Conservation (phyloP, 2,888 invertebrate genomes). For the Bhutanitis thaidina region DNA sequence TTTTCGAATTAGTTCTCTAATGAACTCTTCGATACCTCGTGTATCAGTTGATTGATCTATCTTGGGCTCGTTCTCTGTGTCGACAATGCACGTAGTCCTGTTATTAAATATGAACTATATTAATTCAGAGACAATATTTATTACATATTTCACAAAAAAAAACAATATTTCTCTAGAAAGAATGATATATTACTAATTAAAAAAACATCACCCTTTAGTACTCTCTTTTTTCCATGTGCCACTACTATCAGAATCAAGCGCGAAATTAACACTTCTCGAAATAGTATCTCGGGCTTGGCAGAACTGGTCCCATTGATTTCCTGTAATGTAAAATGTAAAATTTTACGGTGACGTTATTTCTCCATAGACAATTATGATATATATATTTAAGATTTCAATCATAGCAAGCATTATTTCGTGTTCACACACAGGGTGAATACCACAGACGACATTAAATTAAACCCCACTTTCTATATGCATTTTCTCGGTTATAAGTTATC, state of each 20-base stretch:
- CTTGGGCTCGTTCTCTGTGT: constrained; percentile 35
- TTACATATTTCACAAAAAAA: too few species aligned
- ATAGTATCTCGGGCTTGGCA: constrained; percentile 56
- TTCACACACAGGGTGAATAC: too few species aligned
- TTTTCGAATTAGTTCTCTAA: constrained; percentile 60
- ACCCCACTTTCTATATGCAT: too few species aligned
- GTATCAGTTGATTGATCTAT: constrained; percentile 67
- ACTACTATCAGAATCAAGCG: constrained; percentile 37
- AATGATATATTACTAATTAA: too few species aligned
- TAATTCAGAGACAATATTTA: not conserved
- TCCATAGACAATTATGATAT: too few species aligned
- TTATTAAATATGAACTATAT: not conserved
- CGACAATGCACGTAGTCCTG: constrained; percentile 29
- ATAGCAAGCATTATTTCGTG: too few species aligned
- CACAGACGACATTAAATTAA: too few species aligned
- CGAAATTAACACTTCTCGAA: constrained; percentile 49
- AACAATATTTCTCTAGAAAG: too few species aligned
- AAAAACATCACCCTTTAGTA: constrained; percentile 41
- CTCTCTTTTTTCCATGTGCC: constrained; percentile 35
- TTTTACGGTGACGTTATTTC: too few species aligned
- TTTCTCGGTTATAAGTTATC: too few species aligned
- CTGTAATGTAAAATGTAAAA: constrained; percentile 33
- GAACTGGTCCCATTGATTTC: constrained; percentile 58
- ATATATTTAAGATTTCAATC: too few species aligned
- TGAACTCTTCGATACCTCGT: constrained; percentile 62